Evolutionary conservation across 2,113 vertebrate species (phyloP).

Genomic region (Arvicanthis niloticus): DNA sequence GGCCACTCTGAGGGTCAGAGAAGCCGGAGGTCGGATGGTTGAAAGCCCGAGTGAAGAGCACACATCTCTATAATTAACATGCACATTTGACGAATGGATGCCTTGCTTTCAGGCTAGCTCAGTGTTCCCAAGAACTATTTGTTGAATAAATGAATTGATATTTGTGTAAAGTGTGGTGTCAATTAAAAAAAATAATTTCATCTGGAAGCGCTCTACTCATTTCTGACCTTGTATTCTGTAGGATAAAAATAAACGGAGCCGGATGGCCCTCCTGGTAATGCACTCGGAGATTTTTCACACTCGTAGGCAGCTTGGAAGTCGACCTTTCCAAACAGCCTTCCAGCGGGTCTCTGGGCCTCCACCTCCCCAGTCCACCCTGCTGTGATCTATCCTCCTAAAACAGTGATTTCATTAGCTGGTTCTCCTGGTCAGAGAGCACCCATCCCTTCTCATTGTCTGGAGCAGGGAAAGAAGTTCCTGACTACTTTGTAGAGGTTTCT

Average conservation of each 20-base stretch:
- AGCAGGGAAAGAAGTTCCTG: not conserved
- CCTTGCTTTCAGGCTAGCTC: conserved; percentile 60
- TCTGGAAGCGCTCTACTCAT: conserved; percentile 17
- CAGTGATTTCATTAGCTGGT: conserved; percentile 62
- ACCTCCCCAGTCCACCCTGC: conserved; percentile 16
- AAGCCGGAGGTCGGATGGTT: not conserved
- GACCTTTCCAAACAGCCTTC: conserved; percentile 70
- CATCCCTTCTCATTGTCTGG: conserved; percentile 31
- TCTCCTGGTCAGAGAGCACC: conserved; percentile 53
- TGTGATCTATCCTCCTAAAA: conserved; percentile 71
- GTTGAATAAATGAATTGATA: conserved; percentile 69
- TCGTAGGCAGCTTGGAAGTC: conserved; percentile 38
- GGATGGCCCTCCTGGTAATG: conserved; percentile 55
- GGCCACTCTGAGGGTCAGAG: not conserved
- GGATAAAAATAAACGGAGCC: conserved; percentile 69
- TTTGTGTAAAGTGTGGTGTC: conserved; percentile 69
- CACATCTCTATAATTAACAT: conserved; percentile 53
- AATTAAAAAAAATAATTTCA: conserved; percentile 72
- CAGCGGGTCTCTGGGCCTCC: conserved; percentile 53
- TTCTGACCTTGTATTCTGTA: conserved; percentile 69
- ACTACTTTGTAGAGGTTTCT: not conserved
- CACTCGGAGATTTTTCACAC: conserved; percentile 69
- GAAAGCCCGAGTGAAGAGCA: conserved; percentile 38
- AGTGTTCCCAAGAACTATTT: conserved; percentile 52
- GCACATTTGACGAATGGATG: conserved; percentile 26